Base-by-base conservation (phyloP, 2,888 invertebrate genomes). In the Aspidapion aeneum region DNA sequence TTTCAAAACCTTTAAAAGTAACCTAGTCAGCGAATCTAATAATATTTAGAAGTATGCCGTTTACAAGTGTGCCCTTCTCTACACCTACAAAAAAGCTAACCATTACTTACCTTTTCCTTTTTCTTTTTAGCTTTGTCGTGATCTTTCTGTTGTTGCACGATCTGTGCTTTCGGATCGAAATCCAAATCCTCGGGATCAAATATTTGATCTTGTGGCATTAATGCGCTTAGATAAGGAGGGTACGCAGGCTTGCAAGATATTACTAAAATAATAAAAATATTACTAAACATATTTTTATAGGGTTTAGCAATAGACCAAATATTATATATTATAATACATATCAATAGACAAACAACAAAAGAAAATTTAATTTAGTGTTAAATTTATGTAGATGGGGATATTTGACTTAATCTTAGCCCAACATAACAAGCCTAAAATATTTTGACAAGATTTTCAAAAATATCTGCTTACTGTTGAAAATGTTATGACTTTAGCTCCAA, bases 191-290 rank as follows among this genome's bases (percentile, higher is more conserved):
- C 94, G 74, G 93, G 90, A 75, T 96, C 96, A 78, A 96, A 94
- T 49, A 97, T 92, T 83, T 97, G 96, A 82, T 98, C 97, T 70
- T 93, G 93, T 0, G 96, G 96, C 72, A 96, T 81, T 21, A 97
- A 82, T 1, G 96, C 94, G 65, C 90, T 87, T 52, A 95, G 78
- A 76, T 96, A 96, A 1, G 95, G 88, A 3, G 93, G 92, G 76
- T 89, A 89, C 0, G 82, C 74, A 0, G 94, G 89, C 75, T 93
- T 93, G 74, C 92, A 91, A 1, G 94, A 92, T 74, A 97, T 96
- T 72, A 98, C 94, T 94, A 82, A 60, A 82, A 71, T 68, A 60
- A 72, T 73, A 72, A 56, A 64, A 58, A 54, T 55, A 55, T 17
- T 48, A 9, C 17, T 54, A n/a, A 17, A 12, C 7, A 54, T n/a